Evolutionary conservation across 2,113 vertebrate species (phyloP), one percentile per base, ranked within the genome.

Genomic region (Ochotona princeps): DNA sequence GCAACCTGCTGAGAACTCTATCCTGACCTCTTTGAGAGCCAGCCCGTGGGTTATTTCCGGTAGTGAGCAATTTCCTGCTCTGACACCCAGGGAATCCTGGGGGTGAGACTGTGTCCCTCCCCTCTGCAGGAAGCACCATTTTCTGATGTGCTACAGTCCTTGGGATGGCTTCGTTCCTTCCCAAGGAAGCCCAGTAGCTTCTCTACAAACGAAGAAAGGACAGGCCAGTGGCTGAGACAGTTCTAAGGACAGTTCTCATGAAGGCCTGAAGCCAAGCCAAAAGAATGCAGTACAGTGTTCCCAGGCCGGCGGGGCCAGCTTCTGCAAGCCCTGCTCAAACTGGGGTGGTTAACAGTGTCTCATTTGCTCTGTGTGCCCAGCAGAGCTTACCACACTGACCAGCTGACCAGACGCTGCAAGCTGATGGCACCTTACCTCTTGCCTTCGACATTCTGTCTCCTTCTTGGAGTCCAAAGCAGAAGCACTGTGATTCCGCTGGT

Each of bases 31-130:
- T 15, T 83, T 23, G 30, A 54, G 11, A 88, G 38, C 69, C 76
- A 49, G 44, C 69, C 81, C 72, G 10, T 0, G 63, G 85, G 74
- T 82, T 78, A 91, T 63, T 80, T 83, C 86, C 67, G 81, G 94
- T 18, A 49, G 30, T 30, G 69, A 95, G 74, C 67, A 76, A 87
- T 28, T 88, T 89, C 91, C 89, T 83, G 93, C 75, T 54, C 2
- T 14, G 80, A 80, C 23, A 79, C 78, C 66, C 69, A 70, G 60
- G 91, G 92, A 90, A 82, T 0, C 25, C 70, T 83, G 74, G 73
- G 66, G 73, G 69, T 90, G 18, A 88, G 82, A 65, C 73, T 25
- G 82, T 44, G 63, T 67, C 67, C 81, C 32, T 65, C 85, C 32
- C 57, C 38, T 54, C 35, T 25, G n/a, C 11, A 85, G 70, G 82